phyloP scores from a whole-genome alignment of 2,113 vertebrate species.

The Grus americana region DNA sequence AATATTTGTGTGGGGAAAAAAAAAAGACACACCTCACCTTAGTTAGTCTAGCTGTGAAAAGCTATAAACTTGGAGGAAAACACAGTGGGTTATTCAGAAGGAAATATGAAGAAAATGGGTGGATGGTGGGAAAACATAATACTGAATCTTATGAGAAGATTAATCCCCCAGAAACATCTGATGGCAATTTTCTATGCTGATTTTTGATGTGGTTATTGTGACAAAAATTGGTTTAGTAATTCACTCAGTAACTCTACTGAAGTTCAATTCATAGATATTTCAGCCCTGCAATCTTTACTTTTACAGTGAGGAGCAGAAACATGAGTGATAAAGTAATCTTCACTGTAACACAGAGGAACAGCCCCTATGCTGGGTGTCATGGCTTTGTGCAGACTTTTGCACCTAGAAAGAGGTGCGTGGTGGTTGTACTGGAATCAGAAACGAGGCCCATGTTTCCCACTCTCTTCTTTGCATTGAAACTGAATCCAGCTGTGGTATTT shows the following conservation, averaged over 20 bases:
- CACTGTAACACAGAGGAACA: neutral
- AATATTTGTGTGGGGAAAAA: neutral
- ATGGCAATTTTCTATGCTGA: neutral
- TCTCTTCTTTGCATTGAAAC: neutral
- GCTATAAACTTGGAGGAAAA: neutral
- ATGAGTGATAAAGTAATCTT: neutral
- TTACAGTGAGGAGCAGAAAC: neutral
- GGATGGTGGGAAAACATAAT: neutral
- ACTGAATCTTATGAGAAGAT: neutral
- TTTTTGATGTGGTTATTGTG: neutral
- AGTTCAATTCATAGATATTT: neutral
- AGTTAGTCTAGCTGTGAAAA: neutral
- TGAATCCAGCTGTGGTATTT: neutral
- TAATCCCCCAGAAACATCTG: neutral
- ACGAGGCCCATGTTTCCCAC: neutral
- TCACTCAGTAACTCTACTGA: neutral
- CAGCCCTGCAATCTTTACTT: neutral
- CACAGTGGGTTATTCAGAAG: neutral
- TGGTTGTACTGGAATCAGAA: neutral
- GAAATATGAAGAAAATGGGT: neutral
- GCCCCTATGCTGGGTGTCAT: neutral
- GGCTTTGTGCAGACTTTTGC: neutral
- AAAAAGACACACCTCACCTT: neutral
- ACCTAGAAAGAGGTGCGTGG: neutral
- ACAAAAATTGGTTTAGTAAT: neutral